Percentiles rank a stretch among this genome's conserved stretches.
phyloP scores from a whole-genome alignment of 2,113 vertebrate species.

The Xenopus borealis region DNA sequence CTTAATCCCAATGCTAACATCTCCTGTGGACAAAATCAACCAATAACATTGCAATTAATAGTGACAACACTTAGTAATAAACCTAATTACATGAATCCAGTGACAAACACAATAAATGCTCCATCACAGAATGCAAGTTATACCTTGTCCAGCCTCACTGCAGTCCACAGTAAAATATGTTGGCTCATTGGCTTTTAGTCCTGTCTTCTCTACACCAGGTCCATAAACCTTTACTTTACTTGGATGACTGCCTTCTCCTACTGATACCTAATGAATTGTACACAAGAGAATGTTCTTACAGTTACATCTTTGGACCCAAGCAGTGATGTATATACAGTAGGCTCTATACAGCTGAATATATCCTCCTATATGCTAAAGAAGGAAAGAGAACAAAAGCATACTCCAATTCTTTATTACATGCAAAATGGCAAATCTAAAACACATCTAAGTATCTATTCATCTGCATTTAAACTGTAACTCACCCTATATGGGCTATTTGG shows the following conservation, averaged over 20 bases:
- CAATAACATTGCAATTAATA: neutral
- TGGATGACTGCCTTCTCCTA: constrained; percentile 90
- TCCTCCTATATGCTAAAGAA: too few relatives aligned
- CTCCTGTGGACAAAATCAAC: constrained; percentile 62
- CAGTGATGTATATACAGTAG: too few relatives aligned
- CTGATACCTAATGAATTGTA: constrained; percentile 67
- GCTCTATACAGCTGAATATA: too few relatives aligned
- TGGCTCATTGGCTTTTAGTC: constrained; percentile 87
- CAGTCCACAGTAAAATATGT: constrained; percentile 97
- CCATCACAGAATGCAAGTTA: neutral
- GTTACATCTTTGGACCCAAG: too few relatives aligned
- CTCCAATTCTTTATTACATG: too few relatives aligned
- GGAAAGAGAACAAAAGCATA: too few relatives aligned
- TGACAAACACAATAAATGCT: too few relatives aligned
- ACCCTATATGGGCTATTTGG: constrained; percentile 92
- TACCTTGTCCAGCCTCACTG: constrained; percentile 89
- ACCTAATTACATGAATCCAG: too few relatives aligned
- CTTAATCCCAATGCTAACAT: constrained; percentile 94
- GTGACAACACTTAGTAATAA: neutral
- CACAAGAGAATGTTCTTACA: neutral
- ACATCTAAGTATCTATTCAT: too few relatives aligned
- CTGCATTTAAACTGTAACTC: constrained; percentile 35
- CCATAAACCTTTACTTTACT: constrained; percentile 87
- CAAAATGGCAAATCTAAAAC: too few relatives aligned
- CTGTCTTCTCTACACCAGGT: constrained; percentile 82